A percentile compares a stretch with the other conserved stretches of the same genome.
Conservation (phyloP, 2,888 invertebrate species). For the Cetonia aurata region DNA sequence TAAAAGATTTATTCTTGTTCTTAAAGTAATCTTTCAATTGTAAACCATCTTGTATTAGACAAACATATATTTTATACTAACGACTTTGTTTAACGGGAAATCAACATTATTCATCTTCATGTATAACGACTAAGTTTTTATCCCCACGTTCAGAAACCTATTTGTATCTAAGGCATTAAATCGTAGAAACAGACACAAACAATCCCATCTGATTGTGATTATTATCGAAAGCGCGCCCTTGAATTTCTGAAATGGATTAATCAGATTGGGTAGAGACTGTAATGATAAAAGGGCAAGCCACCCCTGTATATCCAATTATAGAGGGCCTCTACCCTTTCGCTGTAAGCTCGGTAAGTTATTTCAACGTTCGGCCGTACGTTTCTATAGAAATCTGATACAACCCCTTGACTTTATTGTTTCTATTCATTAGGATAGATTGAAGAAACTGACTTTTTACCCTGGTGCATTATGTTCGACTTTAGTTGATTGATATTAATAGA, state of each 20-base stretch:
- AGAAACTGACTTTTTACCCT: constrained; percentile 18
- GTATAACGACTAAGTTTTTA: too few species aligned
- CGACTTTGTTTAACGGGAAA: too few species aligned
- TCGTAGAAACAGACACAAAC: constrained; percentile 8
- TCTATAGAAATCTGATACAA: constrained; percentile 30
- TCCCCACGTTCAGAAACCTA: too few species aligned
- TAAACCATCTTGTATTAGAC: too few species aligned
- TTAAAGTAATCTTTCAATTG: too few species aligned
- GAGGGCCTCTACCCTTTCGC: constrained; percentile 34
- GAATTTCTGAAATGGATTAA: constrained; percentile 37
- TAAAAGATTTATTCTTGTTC: too few species aligned
- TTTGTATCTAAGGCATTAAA: not conserved
- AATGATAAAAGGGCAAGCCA: constrained; percentile 32
- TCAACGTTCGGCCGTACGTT: constrained; percentile 14
- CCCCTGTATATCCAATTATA: constrained; percentile 41
- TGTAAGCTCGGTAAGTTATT: constrained; percentile 38
- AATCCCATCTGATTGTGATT: constrained; percentile 33
- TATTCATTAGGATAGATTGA: constrained; percentile 17
- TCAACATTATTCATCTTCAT: too few species aligned
- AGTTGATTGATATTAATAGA: constrained; percentile 24
- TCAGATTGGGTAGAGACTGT: constrained; percentile 28
- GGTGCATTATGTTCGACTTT: constrained; percentile 10
- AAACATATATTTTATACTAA: too few species aligned
- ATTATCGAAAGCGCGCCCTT: constrained; percentile 28
- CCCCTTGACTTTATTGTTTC: constrained; percentile 27